Evolutionary conservation across 2,113 vertebrate genomes (phyloP), one percentile per base, ranked within the genome.

Genomic region (Macaca fascicularis): DNA sequence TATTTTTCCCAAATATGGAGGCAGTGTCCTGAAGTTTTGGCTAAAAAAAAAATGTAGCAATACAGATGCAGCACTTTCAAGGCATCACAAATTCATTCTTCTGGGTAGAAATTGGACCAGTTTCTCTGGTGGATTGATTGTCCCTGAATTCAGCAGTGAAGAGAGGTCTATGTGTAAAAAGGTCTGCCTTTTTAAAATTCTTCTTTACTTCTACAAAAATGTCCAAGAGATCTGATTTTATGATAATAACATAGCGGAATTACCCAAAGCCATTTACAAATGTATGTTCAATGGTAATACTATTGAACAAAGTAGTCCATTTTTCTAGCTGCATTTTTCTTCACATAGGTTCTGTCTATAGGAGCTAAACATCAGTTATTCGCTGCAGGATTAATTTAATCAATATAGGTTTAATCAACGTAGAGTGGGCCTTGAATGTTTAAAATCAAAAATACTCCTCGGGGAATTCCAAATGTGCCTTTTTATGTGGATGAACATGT

Each of bases 141-240:
- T 40, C 2, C 85, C 82, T 89, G 64, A 84, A 92, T 93, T 97
- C 84, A 95, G 57, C 84, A 76, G 16, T 88, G 30, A 67, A 94
- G 45, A 40, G 4, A 61, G 16, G 8, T n/a, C 87, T 23, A 88
- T 85, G 43, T 69, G 20, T 89, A 40, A 92, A 9, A 86, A 75
- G 17, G 20, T 61, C 93, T 78, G 14, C 43, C 30, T 75, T 70
- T 80, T 94, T 14, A 7, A 72, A 25, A 10, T 78, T 38, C 2
- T 79, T 91, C 23, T 89, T 75, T 43, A 91, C 52, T 64, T 95
- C 69, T 86, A 78, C 2, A 35, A 75, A 94, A 75, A 81, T 57
- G 76, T 38, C 61, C 27, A 19, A 83, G 32, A 76, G 19, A 69
- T 93, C 82, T n/a, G 13, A 52, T 78, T 91, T 93, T 89, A 43